Conservation (phyloP, 92 coral and sea anemone species). For the Diadumene lineata region DNA sequence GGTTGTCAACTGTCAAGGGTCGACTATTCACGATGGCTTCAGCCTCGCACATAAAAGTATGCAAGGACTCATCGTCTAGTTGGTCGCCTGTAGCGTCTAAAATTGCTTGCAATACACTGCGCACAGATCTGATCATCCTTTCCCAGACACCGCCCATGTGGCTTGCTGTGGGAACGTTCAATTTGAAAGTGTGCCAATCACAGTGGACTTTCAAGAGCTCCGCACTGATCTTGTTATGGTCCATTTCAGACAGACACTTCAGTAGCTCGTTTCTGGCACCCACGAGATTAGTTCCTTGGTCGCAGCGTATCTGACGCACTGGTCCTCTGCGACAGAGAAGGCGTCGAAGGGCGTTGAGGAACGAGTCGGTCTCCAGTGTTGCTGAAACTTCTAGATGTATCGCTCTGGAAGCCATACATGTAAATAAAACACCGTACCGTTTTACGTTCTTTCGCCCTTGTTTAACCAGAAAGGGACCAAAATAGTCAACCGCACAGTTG, state of each 20-base stretch:
- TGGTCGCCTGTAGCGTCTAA: constrained; percentile 36
- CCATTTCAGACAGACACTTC: constrained; percentile 21
- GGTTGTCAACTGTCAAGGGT: constrained; percentile 48
- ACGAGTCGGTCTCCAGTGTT: constrained; percentile 44
- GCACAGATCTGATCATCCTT: constrained; percentile 41
- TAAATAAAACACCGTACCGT: constrained; percentile 51
- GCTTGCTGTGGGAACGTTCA: constrained; percentile 64
- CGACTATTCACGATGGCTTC: constrained; percentile 33
- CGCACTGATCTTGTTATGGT: constrained; percentile 19
- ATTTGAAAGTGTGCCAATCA: constrained; percentile 39
- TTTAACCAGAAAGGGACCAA: constrained; percentile 42
- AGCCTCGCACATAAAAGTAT: constrained; percentile 48
- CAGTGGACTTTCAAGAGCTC: constrained; percentile 47
- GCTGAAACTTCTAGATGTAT: constrained; percentile 38
- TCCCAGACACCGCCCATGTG: constrained; percentile 58
- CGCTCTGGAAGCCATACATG: constrained; percentile 53
- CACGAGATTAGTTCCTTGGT: constrained; percentile 47
- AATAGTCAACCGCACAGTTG: constrained; percentile 34
- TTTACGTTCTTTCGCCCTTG: constrained; percentile 43
- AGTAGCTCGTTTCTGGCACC: constrained; percentile 36
- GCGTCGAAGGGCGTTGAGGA: constrained; percentile 50
- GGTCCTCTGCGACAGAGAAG: constrained; percentile 51
- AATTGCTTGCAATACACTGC: constrained; percentile 42
- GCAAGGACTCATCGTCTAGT: constrained; percentile 43
- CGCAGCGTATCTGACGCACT: constrained; percentile 37